Evolutionary conservation across 2,888 invertebrate species (phyloP), one percentile per base, ranked within the genome.

Genomic region (Rutpela maculata): DNA sequence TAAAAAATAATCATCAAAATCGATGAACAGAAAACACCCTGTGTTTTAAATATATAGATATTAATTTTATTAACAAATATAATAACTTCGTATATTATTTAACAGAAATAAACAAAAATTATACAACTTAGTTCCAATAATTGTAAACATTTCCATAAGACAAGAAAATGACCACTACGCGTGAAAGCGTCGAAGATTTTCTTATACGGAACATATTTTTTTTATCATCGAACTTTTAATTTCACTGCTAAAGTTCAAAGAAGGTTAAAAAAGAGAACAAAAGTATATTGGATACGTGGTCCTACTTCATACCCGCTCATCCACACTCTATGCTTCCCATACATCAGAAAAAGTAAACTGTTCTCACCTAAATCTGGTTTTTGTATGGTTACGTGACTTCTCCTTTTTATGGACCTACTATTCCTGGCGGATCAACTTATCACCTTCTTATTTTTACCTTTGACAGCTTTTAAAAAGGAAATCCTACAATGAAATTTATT

Each of bases 401-500:
- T 18, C 17, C 57, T 18, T 43, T 68, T 69, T 69, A 57, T 59
- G 38, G 57, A 18, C 59, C 69, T 35, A 18, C 38, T 65, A 65
- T 38, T 65, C 65, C 68, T 22, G 11, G 50, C n/a, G 59, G 69
- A 69, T 69, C 69, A 35, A 59, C 69, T 69, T 69, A 69, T 69
- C 69, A 69, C 69, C 69, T 56, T 59, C 59, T 57, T 59, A 69
- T 69, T 69, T 69, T 59, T 31, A 35, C 69, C 69, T 69, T 69
- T 57, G 69, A 69, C 69, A 35, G 69, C 31, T 59, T 59, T 57
- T 22, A 59, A 69, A 68, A 68, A 1, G 57, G 11, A 56, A 18
- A 56, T 35, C 17, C 9, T 26, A 18, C 6, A 31, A 68, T 56
- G 10, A 55, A 55, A 26, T 35, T 3, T 35, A 57, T 57, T 55